phyloP scores from a whole-genome alignment of 2,797 vertebrate species.

The Sebastes umbrosus region DNA sequence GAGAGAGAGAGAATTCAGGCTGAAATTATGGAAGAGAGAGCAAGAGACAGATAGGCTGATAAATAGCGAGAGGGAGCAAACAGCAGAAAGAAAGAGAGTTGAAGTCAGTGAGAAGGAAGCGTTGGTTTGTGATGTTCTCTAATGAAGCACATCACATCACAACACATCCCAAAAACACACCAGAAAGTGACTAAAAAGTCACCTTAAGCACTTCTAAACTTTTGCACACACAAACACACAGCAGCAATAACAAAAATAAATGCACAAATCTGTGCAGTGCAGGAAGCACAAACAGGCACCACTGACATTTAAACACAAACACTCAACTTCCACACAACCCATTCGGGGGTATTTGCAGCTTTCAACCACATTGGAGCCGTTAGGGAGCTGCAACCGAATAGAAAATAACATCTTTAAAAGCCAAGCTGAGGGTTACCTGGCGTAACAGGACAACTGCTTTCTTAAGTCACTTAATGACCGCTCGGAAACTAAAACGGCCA shows the following conservation, averaged over 20 bases:
- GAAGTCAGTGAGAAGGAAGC: not conserved
- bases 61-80: not conserved
- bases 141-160: slow-evolving; percentile 35
- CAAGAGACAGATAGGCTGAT: not conserved
- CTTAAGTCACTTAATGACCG: fast-evolving
- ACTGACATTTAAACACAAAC: not conserved
- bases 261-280: not conserved
- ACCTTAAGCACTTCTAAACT: not conserved
- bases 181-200: slow-evolving; percentile 3
- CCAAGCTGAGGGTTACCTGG: not conserved
- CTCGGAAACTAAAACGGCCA: not conserved
- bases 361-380: not conserved
- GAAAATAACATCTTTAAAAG: not conserved
- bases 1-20: not conserved
- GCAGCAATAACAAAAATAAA: not conserved
- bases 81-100: not conserved
- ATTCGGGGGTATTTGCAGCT: not conserved
- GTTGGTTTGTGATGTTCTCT: slow-evolving; percentile 10
- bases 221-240: not conserved
- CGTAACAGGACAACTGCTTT: not conserved
- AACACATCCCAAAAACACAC: slow-evolving; percentile 4
- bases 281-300: not conserved
- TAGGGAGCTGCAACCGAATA: not conserved
- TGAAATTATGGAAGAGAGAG: not conserved
- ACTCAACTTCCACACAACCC: not conserved